Base-by-base conservation (phyloP, 2,888 invertebrate species). In the Nipponacmea schrenckii region DNA sequence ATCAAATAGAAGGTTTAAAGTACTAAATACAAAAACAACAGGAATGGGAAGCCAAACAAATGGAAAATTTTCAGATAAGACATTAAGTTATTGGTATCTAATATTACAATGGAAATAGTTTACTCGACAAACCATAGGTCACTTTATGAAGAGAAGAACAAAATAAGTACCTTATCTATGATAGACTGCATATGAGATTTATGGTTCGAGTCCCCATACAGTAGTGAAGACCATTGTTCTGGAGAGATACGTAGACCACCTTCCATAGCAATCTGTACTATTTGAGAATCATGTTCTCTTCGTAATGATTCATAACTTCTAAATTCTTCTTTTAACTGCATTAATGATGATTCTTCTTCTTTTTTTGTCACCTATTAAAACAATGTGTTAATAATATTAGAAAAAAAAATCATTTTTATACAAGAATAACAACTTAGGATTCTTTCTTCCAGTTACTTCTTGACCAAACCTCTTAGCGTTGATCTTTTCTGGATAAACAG, bases 241-340 rank as follows among this genome's bases (percentile, higher is more conserved):
- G 98, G 98, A 0, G 97, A 96, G 76, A 99, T 98, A 73, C 98
- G 91, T 31, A 99, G 91, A 0, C 98, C 98, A 0, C 98, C 96
- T 89, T 99, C 98, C 0, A 96, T 95, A 0, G 98, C 98, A 76
- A 99, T 98, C 90, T 97, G 96, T 5, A 99, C 98, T 80, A 99
- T 97, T 89, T 99, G 98, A 14, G 97, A 95, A 90, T 99, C 98
- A 87, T 99, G 98, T 86, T 99, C 98, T 0, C 97, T 91, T 10
- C 98, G 91, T 69, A 99, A 88, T 0, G 95, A 93, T 82, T 98
- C 97, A 88, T 98, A 98, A 0, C 95, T 95, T 20, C 98, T 93
- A 88, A 97, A 98, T 88, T 99, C 98, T 84, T 97, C 97, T 87
- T 97, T 97, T 24, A 98, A 89, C 89, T 98, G 97, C 98, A 99